These are phyloP conservation scores for Falco concolor DNA, from an alignment of 2,797 vertebrate genomes.

Conservation along the genomic window DNA sequence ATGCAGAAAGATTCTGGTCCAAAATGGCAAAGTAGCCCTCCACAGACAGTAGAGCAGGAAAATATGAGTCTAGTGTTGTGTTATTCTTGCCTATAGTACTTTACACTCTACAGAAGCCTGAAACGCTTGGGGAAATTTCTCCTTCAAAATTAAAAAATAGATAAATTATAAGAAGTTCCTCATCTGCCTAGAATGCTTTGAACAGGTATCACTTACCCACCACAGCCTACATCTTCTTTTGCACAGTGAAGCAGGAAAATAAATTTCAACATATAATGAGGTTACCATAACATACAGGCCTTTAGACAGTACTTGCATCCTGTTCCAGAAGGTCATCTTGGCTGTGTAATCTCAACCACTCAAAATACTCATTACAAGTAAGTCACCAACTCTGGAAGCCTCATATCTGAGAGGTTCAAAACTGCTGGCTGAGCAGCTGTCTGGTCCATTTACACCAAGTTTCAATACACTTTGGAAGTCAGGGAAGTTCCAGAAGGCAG, in stretches of 20 bases:
- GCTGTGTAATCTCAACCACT: neutral
- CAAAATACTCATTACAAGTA: neutral
- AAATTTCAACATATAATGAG: conserved; percentile 8
- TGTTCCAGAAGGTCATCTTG: neutral
- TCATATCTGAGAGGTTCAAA: neutral
- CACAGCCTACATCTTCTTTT: neutral
- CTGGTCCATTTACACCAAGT: neutral
- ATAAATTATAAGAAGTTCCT: neutral
- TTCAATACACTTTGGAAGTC: neutral
- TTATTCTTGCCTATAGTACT: neutral
- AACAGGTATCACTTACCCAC: neutral
- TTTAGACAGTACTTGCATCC: neutral
- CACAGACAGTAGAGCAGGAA: neutral
- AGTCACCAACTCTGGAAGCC: neutral
- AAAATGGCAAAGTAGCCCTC: conserved; percentile 5
- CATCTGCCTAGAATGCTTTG: neutral
- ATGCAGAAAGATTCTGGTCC: neutral
- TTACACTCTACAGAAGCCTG: neutral
- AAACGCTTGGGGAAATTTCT: neutral
- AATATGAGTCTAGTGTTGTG: neutral
- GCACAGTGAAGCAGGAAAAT: neutral
- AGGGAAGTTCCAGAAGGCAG: neutral
- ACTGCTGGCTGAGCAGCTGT: neutral
- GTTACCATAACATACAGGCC: neutral
- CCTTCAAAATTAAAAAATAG: neutral